Evolutionary conservation across 2,888 invertebrate genomes (phyloP).

Genomic region (Rutpela maculata): DNA sequence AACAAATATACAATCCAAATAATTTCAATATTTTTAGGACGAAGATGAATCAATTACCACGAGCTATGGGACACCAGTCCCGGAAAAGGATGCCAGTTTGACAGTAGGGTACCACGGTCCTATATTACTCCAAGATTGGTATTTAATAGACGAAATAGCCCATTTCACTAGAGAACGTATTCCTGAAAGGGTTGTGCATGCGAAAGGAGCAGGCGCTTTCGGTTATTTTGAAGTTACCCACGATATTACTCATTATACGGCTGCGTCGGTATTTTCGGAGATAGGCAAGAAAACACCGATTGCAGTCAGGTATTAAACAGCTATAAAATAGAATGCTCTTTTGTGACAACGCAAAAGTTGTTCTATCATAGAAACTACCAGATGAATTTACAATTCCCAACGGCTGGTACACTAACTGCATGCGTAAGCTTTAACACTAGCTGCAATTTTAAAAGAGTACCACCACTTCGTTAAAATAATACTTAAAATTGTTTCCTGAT

Average conservation of each 20-base stretch:
- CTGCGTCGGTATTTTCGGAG: conserved; percentile 85
- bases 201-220: conserved; percentile 95
- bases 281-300: conserved; percentile 89
- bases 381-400: too few relatives aligned
- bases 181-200: conserved; percentile 97
- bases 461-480: too few relatives aligned
- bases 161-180: conserved; percentile 95
- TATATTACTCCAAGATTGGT: conserved; percentile 88
- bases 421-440: too few relatives aligned
- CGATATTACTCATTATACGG: conserved; percentile 87
- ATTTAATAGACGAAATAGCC: conserved; percentile 85
- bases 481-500: too few relatives aligned
- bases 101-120: conserved; percentile 94
- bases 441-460: too few relatives aligned
- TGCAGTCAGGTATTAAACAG: conserved; percentile 77
- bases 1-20: too few relatives aligned
- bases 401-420: too few relatives aligned
- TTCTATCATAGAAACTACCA: too few relatives aligned
- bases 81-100: conserved; percentile 84
- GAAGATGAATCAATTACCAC: conserved; percentile 83
- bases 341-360: too few relatives aligned
- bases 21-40: conserved; percentile 73
- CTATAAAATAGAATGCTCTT: not conserved
- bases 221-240: conserved; percentile 91
- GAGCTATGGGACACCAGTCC: conserved; percentile 88